Percentiles rank a stretch among this genome's conserved stretches.
These are phyloP conservation scores for Tyria jacobaeae DNA, from an alignment of 2,888 invertebrate species.

Conservation along the genomic window DNA sequence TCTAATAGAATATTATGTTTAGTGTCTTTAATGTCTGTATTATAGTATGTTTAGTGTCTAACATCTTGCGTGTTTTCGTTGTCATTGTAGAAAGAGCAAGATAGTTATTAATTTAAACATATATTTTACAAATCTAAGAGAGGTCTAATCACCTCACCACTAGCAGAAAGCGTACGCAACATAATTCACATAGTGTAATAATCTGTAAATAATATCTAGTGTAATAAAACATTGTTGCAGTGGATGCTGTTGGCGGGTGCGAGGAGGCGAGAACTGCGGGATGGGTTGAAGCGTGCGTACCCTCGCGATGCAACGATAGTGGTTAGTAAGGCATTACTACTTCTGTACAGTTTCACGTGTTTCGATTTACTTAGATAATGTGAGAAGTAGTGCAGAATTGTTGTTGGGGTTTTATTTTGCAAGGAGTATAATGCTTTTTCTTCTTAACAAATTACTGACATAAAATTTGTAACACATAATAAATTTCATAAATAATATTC, in stretches of 20 bases:
- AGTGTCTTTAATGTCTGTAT: too few species aligned
- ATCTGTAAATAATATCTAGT: slow-evolving; percentile 23
- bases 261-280: slow-evolving; percentile 58
- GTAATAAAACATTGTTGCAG: slow-evolving; percentile 32
- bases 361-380: not conserved
- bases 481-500: too few species aligned
- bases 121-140: not conserved
- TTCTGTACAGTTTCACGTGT: not conserved
- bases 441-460: too few species aligned
- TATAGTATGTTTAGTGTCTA: too few species aligned
- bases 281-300: slow-evolving; percentile 53
- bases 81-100: too few species aligned
- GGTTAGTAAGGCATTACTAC: slow-evolving; percentile 9
- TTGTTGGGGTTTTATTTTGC: not conserved
- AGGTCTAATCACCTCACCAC: not conserved
- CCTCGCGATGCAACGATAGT: slow-evolving; percentile 29
- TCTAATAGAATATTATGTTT: too few species aligned
- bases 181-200: slow-evolving; percentile 16
- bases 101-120: too few species aligned
- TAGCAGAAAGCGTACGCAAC: slow-evolving; percentile 6
- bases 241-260: slow-evolving; percentile 53
- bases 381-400: not conserved
- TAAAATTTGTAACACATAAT: too few species aligned
- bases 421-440: not conserved
- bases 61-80: too few species aligned